These are phyloP conservation scores for Chloroceryle aenea DNA, from an alignment of 2,113 vertebrate species.

Conservation along the genomic window DNA sequence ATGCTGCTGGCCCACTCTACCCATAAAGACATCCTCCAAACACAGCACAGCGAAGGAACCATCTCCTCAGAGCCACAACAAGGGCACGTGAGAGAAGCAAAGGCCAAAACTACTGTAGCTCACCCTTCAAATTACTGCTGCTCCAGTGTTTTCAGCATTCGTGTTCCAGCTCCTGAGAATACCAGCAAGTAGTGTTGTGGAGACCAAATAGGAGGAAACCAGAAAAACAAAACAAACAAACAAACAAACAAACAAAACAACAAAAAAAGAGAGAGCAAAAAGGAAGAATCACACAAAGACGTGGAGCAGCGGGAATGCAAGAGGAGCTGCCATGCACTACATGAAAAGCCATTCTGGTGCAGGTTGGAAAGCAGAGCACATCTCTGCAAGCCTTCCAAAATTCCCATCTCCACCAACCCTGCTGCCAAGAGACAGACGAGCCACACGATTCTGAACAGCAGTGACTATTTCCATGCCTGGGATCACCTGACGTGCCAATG, in stretches of 20 bases:
- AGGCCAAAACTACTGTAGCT: not conserved
- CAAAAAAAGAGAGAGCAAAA: not conserved
- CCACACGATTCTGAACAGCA: rapidly evolving
- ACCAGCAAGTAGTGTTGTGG: not conserved
- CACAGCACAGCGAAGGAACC: not conserved
- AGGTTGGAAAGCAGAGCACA: not conserved
- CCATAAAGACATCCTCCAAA: not conserved
- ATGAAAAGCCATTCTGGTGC: not conserved
- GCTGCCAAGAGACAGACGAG: not conserved
- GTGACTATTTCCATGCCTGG: not conserved
- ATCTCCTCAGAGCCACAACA: not conserved
- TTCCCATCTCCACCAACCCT: not conserved
- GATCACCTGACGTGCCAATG: not conserved
- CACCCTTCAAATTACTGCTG: not conserved
- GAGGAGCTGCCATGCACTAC: not conserved
- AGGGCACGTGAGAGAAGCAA: rapidly evolving
- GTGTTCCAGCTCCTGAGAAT: not conserved
- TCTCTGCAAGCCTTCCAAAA: not conserved
- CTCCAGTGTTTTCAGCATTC: not conserved
- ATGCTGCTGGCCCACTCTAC: not conserved
- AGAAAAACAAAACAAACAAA: not conserved
- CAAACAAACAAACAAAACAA: not conserved
- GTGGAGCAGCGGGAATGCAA: not conserved
- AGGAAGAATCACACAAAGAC: not conserved
- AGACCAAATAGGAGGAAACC: not conserved